phyloP scores from a whole-genome alignment of 2,888 invertebrate species.

The Mythimna loreyi region DNA sequence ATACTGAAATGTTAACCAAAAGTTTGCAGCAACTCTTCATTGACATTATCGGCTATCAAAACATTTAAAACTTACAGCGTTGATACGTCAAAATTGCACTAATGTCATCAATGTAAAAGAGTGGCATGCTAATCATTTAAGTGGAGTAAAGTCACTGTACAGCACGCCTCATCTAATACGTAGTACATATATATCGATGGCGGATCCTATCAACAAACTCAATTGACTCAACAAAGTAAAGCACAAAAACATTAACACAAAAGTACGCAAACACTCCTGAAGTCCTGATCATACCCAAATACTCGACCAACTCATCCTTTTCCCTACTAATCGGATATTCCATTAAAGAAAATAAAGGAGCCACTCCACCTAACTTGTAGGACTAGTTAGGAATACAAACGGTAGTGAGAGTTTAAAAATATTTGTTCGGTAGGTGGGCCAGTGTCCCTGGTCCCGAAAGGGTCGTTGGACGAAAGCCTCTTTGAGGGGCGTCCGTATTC shows the following conservation, averaged over 20 bases:
- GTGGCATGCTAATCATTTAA: no score
- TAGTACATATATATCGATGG: no score
- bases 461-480: constrained; percentile 70
- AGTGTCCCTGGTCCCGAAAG: constrained; percentile 68
- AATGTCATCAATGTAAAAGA: no score
- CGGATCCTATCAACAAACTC: no score
- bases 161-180: no score
- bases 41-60: no score
- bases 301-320: constrained; percentile 10
- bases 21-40: no score
- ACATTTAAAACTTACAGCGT: no score
- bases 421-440: constrained; percentile 69
- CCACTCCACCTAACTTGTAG: constrained; percentile 47
- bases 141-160: no score
- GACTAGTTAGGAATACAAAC: constrained; percentile 68
- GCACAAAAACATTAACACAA: background rate
- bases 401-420: constrained; percentile 69
- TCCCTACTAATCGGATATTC: constrained; percentile 44
- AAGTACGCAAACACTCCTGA: constrained; percentile 8
- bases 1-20: no score
- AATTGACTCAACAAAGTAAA: no score
- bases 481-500: constrained; percentile 60
- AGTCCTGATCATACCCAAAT: constrained; percentile 31
- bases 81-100: no score
- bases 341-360: constrained; percentile 53